These are phyloP conservation scores for Antheraea pernyi DNA, from an alignment of 1,140 invertebrate genomes.

Conservation along the genomic window DNA sequence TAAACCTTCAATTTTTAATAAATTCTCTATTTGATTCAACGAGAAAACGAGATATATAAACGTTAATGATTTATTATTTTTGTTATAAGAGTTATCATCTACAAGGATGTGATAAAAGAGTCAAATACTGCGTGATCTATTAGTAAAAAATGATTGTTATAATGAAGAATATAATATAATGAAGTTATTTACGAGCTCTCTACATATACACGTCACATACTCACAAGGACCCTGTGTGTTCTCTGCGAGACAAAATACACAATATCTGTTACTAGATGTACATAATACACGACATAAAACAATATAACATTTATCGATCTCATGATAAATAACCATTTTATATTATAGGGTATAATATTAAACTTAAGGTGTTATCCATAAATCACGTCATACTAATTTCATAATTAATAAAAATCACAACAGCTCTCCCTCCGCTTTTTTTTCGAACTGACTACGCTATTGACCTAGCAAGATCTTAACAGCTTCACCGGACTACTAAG, in stretches of 20 bases:
- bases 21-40: too few relatives aligned
- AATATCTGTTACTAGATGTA: constrained; percentile 15
- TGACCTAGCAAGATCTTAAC: too few relatives aligned
- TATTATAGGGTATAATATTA: too few relatives aligned
- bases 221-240: constrained; percentile 70
- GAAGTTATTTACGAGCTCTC: neutral
- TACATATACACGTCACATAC: constrained; percentile 36
- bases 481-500: too few relatives aligned
- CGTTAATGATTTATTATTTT: neutral
- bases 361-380: too few relatives aligned
- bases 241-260: constrained; percentile 69
- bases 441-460: too few relatives aligned
- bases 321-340: neutral
- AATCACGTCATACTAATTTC: too few relatives aligned
- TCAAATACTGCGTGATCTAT: neutral
- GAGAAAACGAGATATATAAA: too few relatives aligned
- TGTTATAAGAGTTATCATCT: neutral
- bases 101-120: neutral
- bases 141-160: neutral
- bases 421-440: too few relatives aligned
- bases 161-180: neutral
- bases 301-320: neutral
- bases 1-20: too few relatives aligned
- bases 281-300: constrained; percentile 7
- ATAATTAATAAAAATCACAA: too few relatives aligned